Base-by-base conservation (phyloP, 2,113 vertebrate species). In the Brienomyrus longianalis region DNA sequence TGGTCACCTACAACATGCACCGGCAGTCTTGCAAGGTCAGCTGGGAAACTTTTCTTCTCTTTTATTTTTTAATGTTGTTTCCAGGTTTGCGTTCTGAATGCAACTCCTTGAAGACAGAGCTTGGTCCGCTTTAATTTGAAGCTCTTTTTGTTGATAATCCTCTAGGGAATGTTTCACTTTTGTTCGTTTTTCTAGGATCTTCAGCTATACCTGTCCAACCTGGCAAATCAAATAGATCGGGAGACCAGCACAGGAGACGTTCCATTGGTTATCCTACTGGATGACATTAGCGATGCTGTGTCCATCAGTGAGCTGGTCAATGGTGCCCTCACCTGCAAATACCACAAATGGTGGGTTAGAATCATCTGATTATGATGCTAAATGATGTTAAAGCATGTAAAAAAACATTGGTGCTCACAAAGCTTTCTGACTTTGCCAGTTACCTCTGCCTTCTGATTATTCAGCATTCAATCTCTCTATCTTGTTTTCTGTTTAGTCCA, bases 1-100 rank as follows among this genome's bases (percentile, higher is more conserved):
- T 97, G 90, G 96, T 96, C 95, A 98, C 97, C 89, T 99, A 98
- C 95, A 99, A 99, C 95, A 99, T 99, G 98, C 98, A 99, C 94
- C 98, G 98, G 89, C 98, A 99, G 94, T 98, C 98, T 35, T 99
- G 98, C 97, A 99, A 99, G 97, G 98, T 98, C 88, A 90, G 11
- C 6, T 3, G 3, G 48, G 48, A 19, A 0, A 50, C n/a, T 5
- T 52, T 17, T 9, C 45, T 10, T 48, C 13, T 27, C 21, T 17
- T 45, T 45, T 23, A 1, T 83, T 10, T 2, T 3, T 35, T 43
- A 45, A 47, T 2, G 39, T 45, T 39, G 39, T 83, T 83, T 19
- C 35, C 43, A 48, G 43, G 27, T 77, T 2, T 77, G 5, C 0
- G 1, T 39, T 17, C 13, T 39, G 39, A 84, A 83, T 47, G 19